Percentiles rank a stretch among this genome's conserved stretches.
phyloP scores from a whole-genome alignment of 2,113 vertebrate genomes.

The Nerophis ophidion region DNA sequence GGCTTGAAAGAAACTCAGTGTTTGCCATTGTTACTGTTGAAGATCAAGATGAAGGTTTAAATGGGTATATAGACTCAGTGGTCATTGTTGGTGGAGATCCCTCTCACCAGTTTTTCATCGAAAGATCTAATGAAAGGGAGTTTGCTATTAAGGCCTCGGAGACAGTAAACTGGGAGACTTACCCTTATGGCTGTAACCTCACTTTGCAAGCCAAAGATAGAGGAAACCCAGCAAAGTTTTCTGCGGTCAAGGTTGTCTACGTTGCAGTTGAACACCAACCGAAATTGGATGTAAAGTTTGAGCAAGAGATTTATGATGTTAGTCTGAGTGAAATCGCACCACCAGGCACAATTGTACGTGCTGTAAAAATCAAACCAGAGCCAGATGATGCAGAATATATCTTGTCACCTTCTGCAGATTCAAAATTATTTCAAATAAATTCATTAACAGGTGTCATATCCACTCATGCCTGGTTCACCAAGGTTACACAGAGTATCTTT shows the following conservation, averaged over 20 bases:
- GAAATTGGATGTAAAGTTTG: slow-evolving; percentile 73
- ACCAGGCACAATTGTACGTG: slow-evolving; percentile 80
- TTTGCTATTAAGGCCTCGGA: slow-evolving; percentile 77
- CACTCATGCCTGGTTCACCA: slow-evolving; percentile 78
- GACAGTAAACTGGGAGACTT: slow-evolving; percentile 78
- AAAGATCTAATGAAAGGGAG: slow-evolving; percentile 74
- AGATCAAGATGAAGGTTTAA: slow-evolving; percentile 85
- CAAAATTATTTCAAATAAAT: slow-evolving; percentile 84
- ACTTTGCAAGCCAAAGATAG: slow-evolving; percentile 91
- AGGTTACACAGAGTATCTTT: slow-evolving; percentile 77
- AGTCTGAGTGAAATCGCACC: slow-evolving; percentile 88
- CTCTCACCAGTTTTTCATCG: slow-evolving; percentile 78
- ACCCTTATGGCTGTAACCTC: slow-evolving; percentile 83
- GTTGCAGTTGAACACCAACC: slow-evolving; percentile 71
- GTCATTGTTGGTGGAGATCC: slow-evolving; percentile 85
- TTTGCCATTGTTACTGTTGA: slow-evolving; percentile 83
- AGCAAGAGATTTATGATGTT: slow-evolving; percentile 79
- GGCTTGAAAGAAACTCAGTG: slow-evolving; percentile 75
- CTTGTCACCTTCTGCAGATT: slow-evolving; percentile 76
- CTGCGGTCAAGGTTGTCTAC: slow-evolving; percentile 73
- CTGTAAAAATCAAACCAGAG: slow-evolving; percentile 80
- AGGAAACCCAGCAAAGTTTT: slow-evolving; percentile 85
- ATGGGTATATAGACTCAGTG: slow-evolving; percentile 89
- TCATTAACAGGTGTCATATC: slow-evolving; percentile 84
- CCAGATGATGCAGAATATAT: slow-evolving; percentile 81